A percentile compares a stretch with the other conserved stretches of the same genome.
These are phyloP conservation scores for Rhamphomyia laevipes DNA, from an alignment of 2,888 invertebrate genomes.

Conservation along the genomic window DNA sequence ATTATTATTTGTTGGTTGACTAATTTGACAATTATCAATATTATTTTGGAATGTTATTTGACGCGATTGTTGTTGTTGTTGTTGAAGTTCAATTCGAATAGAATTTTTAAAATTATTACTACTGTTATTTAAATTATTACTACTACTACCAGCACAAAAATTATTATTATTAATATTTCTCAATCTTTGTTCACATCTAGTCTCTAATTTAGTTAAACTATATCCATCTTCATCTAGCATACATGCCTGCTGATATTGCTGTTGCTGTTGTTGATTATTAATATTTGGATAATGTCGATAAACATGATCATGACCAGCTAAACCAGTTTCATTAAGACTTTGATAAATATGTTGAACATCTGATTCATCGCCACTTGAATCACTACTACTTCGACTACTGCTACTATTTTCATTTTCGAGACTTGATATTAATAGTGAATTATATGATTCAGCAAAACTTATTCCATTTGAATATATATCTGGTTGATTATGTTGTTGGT, in stretches of 20 bases:
- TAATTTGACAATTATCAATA: background rate
- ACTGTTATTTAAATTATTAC: background rate
- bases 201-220: constrained; percentile 34
- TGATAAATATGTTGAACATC: constrained; percentile 13
- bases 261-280: constrained; percentile 28
- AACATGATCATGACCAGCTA: constrained; percentile 18
- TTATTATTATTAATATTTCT: constrained; percentile 8
- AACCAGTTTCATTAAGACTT: constrained; percentile 15
- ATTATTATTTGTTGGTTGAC: constrained; percentile 1
- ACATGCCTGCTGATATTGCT: constrained; percentile 31
- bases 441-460: constrained; percentile 36
- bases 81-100: too few species aligned
- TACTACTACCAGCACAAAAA: background rate
- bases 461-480: constrained; percentile 11
- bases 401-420: constrained; percentile 13
- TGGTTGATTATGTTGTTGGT: background rate
- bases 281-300: constrained; percentile 18
- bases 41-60: too few species aligned
- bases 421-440: constrained; percentile 25
- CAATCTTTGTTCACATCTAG: constrained; percentile 25
- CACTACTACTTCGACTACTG: constrained; percentile 4
- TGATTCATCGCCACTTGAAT: constrained; percentile 5
- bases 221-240: constrained; percentile 31
- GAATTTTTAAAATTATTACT: constrained; percentile 1
- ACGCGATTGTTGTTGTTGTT: too few species aligned